Evolutionary conservation across 2,113 vertebrate genomes (phyloP), one percentile per base, ranked within the genome.

Genomic region (Anhinga rufa): DNA sequence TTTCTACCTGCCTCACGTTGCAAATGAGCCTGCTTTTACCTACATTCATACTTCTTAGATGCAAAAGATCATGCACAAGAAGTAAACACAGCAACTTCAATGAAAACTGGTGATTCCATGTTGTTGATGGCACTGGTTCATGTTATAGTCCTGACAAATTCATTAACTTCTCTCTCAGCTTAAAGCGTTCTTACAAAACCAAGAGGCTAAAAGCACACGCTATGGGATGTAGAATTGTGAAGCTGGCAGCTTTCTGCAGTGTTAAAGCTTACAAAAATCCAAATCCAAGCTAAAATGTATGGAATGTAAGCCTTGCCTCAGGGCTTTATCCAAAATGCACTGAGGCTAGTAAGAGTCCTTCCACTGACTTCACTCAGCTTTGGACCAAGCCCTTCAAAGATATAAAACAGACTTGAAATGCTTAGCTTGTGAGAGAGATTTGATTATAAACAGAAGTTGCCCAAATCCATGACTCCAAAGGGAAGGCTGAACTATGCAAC

Each of bases 271-370:
- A 83, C 14, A 36, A 94, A 95, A 97, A 97, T 96, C 96, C 94
- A 97, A 97, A 97, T 97, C 95, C 95, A 91, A 88, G 91, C 14
- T 95, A 95, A 95, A 95, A 97, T 95, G 96, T 78, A 82, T 96
- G 96, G 96, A 97, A 97, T 95, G 94, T 75, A 79, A 95, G 91
- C 54, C 64, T 76, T 5, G 8, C 31, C 31, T 76, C 10, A 1
- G 16, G n/a, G 42, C n/a, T 89, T 96, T 89, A 83, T 74, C 64
- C 46, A 94, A 96, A 96, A 88, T 17, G 22, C 54, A 34, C 32
- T 3, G 7, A 91, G 86, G 46, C 36, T 74, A 66, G 62, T 25
- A 17, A 60, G 58, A 90, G 55, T 55, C 49, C 26, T 83, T 95
- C 75, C 86, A 77, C 62, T 94, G 87, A 70, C 54, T 93, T 87